Conservation (phyloP, 2,113 vertebrate genomes). For the Myodes glareolus region DNA sequence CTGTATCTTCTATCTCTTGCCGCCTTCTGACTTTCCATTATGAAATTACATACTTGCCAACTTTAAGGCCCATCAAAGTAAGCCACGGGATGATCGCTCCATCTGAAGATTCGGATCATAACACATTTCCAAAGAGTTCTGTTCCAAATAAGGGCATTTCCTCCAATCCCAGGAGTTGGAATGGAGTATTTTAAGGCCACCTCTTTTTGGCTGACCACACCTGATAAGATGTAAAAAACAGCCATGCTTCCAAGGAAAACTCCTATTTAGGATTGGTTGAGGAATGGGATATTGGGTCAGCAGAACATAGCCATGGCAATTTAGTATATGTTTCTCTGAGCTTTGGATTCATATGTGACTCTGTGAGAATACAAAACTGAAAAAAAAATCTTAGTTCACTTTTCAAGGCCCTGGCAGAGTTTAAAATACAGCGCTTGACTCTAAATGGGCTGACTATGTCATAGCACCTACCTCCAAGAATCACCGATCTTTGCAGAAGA, state of each 20-base stretch:
- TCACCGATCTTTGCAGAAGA: neutral
- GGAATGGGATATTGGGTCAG: neutral
- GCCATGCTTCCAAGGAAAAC: neutral
- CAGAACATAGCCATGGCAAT: neutral
- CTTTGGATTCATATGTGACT: neutral
- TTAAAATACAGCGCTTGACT: neutral
- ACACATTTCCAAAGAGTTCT: neutral
- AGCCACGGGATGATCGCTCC: neutral
- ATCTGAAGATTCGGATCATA: neutral
- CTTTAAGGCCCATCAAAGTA: neutral
- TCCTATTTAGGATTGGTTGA: neutral
- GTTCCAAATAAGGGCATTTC: neutral
- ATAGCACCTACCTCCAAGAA: neutral
- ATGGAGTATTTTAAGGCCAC: neutral
- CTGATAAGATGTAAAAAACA: neutral
- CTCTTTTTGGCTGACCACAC: neutral
- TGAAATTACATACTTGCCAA: neutral
- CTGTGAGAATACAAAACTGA: neutral
- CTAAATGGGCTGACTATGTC: neutral
- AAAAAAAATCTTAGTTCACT: neutral
- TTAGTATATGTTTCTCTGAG: neutral
- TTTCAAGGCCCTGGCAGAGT: neutral
- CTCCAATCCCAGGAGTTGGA: neutral
- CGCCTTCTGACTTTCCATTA: neutral
- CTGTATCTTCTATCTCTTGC: neutral